Evolutionary conservation across 1,140 invertebrate species (phyloP).

Genomic region (Apocrypta bakeri): DNA sequence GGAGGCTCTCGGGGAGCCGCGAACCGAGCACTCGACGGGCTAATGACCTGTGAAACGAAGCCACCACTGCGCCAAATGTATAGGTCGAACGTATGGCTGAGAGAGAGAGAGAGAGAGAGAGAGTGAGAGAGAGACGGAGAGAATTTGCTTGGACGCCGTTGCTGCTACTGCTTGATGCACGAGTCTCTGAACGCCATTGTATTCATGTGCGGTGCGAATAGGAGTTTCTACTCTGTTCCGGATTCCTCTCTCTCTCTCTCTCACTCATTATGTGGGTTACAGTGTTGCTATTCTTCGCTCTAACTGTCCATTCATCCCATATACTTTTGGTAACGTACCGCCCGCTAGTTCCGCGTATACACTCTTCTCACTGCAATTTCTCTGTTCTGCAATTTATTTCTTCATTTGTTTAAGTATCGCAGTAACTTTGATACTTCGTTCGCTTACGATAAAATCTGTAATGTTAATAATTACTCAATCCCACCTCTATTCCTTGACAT

Average conservation of each 20-base stretch:
- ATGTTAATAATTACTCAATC: neutral
- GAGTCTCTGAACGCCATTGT: neutral
- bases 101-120: neutral
- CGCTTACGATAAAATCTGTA: no score
- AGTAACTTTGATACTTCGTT: neutral
- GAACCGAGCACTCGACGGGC: constrained; percentile 56
- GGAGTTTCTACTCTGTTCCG: neutral
- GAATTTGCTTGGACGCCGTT: neutral
- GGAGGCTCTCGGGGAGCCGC: constrained; percentile 45
- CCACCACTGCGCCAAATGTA: constrained; percentile 24
- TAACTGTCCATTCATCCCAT: neutral
- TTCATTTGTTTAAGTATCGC: no score
- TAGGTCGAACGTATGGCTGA: neutral
- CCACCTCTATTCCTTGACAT: neutral
- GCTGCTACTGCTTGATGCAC: neutral
- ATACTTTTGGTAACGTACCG: neutral
- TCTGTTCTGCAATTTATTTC: neutral
- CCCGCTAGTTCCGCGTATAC: neutral
- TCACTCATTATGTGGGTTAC: neutral
- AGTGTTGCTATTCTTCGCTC: neutral
- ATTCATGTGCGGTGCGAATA: neutral
- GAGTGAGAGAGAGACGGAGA: neutral
- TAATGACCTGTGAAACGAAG: constrained; percentile 68
- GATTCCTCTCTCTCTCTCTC: neutral
- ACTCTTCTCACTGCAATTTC: neutral